Evolutionary conservation across 1,140 invertebrate genomes (phyloP), one percentile per base, ranked within the genome.

Genomic region (Eufriesea mexicana): DNA sequence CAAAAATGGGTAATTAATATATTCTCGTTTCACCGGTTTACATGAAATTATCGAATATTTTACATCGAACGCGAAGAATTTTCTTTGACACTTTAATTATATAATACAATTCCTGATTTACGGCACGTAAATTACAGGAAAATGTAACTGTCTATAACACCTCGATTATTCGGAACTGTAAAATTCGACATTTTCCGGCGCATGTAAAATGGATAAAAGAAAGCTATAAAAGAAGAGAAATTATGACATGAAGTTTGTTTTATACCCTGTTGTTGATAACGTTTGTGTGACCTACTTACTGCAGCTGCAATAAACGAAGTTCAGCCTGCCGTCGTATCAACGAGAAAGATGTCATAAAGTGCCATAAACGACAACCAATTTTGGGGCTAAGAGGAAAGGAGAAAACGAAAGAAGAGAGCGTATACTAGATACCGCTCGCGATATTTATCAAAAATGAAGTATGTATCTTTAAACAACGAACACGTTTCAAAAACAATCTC

Each of bases 221-320:
- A 47, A 28, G 49, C 9, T 45, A 45, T 57, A 57, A 25, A 67
- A 23, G 9, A 4, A n/a, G 18, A 18, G 23, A 55, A 57, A 67
- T 67, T 67, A 61, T 67, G 75, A 5, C 35, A 25, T 67, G 67
- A 54, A 77, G 28, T 54, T 62, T 61, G 68, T 35, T 72, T 72
- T 79, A 61, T 72, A 72, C n/a, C 61, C 25, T 23, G 45, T 61
- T 61, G 55, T 51, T 72, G 61, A 23, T 49, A 68, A 59, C 51
- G 20, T 20, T 45, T 35, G 25, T n/a, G 28, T 23, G 77, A 72
- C 45, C 66, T 23, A n/a, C 45, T 71, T 61, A 20, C 55, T 51
- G 20, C 28, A n/a, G 9, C 25, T 23, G 61, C 28, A 62, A 35
- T 79, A 79, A 79, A 79, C 68, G 45, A 55, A 79, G 25, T 74